Evolutionary conservation across 1,140 invertebrate species (phyloP).

Genomic region (Hycleus phaleratus): DNA sequence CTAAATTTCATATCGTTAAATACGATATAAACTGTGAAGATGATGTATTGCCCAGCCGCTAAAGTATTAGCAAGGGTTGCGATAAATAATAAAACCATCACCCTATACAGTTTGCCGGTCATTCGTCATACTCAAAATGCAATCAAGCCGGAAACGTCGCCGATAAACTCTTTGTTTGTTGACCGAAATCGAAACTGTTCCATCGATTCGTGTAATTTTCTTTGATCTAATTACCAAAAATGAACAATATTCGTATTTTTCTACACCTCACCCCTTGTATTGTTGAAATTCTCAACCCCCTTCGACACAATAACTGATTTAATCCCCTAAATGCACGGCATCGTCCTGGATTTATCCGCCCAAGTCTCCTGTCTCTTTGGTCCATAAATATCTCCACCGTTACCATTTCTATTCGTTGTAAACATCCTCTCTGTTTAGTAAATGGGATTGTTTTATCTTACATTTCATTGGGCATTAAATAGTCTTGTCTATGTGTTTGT

Average conservation of each 20-base stretch:
- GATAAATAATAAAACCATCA: slow-evolving; percentile 28
- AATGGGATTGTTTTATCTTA: slow-evolving; percentile 33
- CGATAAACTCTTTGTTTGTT: not conserved
- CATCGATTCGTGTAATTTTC: too few relatives aligned
- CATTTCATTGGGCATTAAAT: slow-evolving; percentile 31
- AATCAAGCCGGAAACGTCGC: slow-evolving; percentile 25
- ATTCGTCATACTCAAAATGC: slow-evolving; percentile 40
- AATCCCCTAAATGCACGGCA: slow-evolving; percentile 20
- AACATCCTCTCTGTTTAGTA: slow-evolving; percentile 20
- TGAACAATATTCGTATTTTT: not conserved
- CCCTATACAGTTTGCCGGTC: slow-evolving; percentile 12
- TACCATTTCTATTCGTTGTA: slow-evolving; percentile 17
- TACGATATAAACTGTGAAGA: slow-evolving; percentile 13
- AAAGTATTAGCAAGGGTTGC: slow-evolving; percentile 26
- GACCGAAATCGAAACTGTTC: not conserved
- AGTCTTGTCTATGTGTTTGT: slow-evolving; percentile 5
- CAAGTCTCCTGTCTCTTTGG: not conserved
- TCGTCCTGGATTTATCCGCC: slow-evolving; percentile 18
- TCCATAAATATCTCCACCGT: slow-evolving; percentile 20
- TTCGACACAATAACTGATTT: slow-evolving; percentile 23
- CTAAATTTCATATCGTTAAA: slow-evolving; percentile 13
- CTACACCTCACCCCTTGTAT: not conserved
- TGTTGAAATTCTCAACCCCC: slow-evolving; percentile 3
- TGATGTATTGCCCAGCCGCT: slow-evolving; percentile 7
- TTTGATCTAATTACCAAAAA: too few relatives aligned